phyloP scores from a whole-genome alignment of 2,797 vertebrate genomes.

The Siniperca obscura region DNA sequence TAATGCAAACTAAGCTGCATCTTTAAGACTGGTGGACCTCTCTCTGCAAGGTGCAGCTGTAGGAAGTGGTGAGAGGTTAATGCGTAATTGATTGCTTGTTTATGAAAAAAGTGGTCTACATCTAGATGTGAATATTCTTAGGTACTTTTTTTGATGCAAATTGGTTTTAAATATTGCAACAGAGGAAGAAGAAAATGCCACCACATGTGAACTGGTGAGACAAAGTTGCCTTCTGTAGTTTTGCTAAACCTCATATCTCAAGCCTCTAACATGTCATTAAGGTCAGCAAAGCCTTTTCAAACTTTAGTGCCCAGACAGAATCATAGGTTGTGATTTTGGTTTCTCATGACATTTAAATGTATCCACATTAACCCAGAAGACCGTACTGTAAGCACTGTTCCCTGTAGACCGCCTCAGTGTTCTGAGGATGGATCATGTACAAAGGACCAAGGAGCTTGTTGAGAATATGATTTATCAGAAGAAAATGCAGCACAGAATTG shows the following conservation, averaged over 20 bases:
- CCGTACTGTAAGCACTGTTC: background rate
- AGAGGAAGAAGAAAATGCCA: too few species aligned
- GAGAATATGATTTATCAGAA: constrained; percentile 54
- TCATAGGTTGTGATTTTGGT: background rate
- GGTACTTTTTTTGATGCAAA: too few species aligned
- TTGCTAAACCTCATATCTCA: background rate
- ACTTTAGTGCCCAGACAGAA: background rate
- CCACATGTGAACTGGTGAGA: too few species aligned
- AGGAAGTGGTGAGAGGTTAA: background rate
- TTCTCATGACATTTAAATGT: background rate
- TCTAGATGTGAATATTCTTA: background rate
- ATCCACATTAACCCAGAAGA: constrained; percentile 5
- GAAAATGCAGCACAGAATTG: constrained; percentile 46
- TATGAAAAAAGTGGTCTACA: too few species aligned
- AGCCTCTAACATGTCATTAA: background rate
- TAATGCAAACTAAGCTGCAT: background rate
- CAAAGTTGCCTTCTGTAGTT: too few species aligned
- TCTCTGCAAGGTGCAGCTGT: background rate
- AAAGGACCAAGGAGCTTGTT: constrained; percentile 21
- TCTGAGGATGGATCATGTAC: constrained; percentile 21
- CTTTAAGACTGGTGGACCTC: background rate
- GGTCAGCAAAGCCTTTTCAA: background rate
- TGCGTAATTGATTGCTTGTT: background rate
- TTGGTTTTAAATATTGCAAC: too few species aligned
- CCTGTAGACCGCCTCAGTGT: background rate